Evolutionary conservation across 2,888 invertebrate genomes (phyloP).

Genomic region (Orthosia cruda): DNA sequence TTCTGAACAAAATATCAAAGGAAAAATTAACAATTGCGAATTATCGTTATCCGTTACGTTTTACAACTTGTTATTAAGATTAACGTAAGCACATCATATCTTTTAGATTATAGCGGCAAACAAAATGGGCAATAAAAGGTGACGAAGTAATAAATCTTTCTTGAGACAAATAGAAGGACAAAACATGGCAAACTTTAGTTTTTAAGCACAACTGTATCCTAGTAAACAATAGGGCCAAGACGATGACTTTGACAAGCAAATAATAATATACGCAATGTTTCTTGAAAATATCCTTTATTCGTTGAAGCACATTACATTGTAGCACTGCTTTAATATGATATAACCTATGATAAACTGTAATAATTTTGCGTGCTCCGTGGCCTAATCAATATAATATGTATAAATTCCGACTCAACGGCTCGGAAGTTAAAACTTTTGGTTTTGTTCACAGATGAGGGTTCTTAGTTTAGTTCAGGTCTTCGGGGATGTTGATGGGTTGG

Average conservation of each 20-base stretch:
- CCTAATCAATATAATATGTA: background rate
- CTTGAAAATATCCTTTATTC: conserved; percentile 30
- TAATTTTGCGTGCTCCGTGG: background rate
- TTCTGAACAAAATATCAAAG: conserved; percentile 1
- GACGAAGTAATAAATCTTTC: background rate
- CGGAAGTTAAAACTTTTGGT: background rate
- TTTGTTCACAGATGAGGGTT: background rate
- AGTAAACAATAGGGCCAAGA: background rate
- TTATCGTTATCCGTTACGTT: conserved; percentile 10
- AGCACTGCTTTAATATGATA: background rate
- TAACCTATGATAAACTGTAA: background rate
- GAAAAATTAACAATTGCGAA: conserved; percentile 12
- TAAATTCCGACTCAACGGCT: background rate
- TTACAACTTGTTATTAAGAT: conserved; percentile 40
- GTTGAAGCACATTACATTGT: background rate
- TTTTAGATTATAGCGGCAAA: conserved; percentile 32
- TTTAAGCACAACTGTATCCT: too few relatives aligned
- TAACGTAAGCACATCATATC: conserved; percentile 14
- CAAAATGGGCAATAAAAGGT: conserved; percentile 26
- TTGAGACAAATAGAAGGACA: background rate
- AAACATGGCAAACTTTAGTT: background rate
- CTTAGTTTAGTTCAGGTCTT: conserved; percentile 62
- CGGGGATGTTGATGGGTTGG: conserved; percentile 65
- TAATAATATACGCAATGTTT: background rate
- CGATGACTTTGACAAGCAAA: background rate